phyloP scores from a whole-genome alignment of 2,888 invertebrate genomes.

The Pimpla rufipes region DNA sequence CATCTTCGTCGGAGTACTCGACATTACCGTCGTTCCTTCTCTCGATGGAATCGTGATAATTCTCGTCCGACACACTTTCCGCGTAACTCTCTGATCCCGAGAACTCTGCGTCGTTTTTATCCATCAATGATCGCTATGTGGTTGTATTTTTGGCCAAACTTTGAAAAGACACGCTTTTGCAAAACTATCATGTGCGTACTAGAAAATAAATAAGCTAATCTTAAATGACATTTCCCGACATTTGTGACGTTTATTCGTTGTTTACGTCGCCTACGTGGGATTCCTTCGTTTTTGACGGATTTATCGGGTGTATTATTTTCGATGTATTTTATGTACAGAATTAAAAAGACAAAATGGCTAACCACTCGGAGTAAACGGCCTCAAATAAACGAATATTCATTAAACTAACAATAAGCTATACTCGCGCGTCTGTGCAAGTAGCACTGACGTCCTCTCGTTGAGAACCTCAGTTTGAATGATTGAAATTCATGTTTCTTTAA shows the following conservation, averaged over 20 bases:
- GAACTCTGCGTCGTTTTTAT: conserved; percentile 47
- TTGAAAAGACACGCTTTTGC: background rate
- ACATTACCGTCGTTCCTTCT: conserved; percentile 38
- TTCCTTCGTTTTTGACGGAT: background rate
- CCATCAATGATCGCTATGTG: conserved; percentile 42
- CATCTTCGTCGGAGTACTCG: conserved; percentile 1
- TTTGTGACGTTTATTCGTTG: background rate
- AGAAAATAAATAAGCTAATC: background rate
- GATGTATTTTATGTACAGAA: no score
- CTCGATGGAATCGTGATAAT: conserved; percentile 59
- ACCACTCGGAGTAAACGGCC: no score
- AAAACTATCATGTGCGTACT: background rate
- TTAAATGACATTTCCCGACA: background rate
- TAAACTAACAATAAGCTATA: no score
- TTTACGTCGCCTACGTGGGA: background rate
- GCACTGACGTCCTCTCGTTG: no score
- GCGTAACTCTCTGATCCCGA: conserved; percentile 48
- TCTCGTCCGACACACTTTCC: conserved; percentile 55
- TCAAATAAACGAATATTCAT: no score
- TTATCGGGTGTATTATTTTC: no score
- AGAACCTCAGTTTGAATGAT: no score
- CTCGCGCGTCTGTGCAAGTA: no score
- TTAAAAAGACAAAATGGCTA: no score
- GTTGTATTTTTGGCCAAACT: background rate
- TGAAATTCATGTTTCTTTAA: no score